Conservation (phyloP, 1,140 invertebrate genomes). For the Hetaerina americana region DNA sequence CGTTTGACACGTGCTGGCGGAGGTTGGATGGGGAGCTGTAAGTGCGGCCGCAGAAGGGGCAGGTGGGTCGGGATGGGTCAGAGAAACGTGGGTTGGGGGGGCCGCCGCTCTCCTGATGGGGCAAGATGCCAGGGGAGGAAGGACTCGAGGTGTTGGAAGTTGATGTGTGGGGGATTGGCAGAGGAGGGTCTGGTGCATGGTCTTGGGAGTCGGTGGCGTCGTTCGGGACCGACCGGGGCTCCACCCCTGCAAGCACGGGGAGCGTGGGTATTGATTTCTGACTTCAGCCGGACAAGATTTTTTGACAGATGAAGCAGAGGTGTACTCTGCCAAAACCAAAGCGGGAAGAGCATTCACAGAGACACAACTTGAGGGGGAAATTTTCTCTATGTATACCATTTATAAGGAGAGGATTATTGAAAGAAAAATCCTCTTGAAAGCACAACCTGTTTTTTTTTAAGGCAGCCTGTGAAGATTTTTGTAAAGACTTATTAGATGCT, state of each 20-base stretch:
- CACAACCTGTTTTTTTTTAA: too few relatives aligned
- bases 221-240: neutral
- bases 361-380: too few relatives aligned
- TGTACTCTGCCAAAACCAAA: neutral
- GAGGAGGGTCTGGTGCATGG: neutral
- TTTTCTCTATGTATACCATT: too few relatives aligned
- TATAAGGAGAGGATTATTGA: too few relatives aligned
- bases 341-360: too few relatives aligned
- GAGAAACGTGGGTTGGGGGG: neutral
- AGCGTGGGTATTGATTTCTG: neutral
- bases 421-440: too few relatives aligned
- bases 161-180: neutral
- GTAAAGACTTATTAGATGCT: too few relatives aligned
- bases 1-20: slow-evolving; percentile 56
- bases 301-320: neutral
- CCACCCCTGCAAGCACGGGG: neutral
- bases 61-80: slow-evolving; percentile 23
- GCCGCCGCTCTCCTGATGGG: neutral
- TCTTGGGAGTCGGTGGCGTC: neutral
- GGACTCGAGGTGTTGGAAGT: neutral
- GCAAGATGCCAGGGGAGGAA: neutral
- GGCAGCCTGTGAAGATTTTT: too few relatives aligned
- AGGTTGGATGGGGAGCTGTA: slow-evolving; percentile 56
- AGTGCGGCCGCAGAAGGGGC: slow-evolving; percentile 50
- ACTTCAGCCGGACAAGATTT: neutral